Evolutionary conservation across 2,113 vertebrate genomes (phyloP).

Genomic region (Centropus unirufus): DNA sequence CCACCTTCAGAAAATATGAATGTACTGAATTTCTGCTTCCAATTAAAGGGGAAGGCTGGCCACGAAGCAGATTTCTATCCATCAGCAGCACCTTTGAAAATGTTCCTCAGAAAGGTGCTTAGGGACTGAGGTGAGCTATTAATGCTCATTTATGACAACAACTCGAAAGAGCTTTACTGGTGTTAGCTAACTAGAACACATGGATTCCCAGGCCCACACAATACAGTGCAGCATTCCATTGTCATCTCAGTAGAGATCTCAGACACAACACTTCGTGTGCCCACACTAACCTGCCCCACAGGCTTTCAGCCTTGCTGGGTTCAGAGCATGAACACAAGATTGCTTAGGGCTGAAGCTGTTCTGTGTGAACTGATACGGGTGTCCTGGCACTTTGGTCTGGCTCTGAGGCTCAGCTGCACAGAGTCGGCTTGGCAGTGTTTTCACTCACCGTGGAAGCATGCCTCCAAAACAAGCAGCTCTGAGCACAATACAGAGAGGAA

Average conservation of each 20-base stretch:
- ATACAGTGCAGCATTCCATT: fast-evolving
- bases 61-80: not conserved
- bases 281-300: not conserved
- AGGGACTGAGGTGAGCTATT: fast-evolving
- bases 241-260: not conserved
- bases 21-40: not conserved
- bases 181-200: not conserved
- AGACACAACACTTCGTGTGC: not conserved
- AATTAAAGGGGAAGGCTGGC: not conserved
- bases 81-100: not conserved
- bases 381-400: not conserved
- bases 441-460: not conserved
- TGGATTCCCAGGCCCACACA: not conserved
- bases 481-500: not conserved
- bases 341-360: not conserved
- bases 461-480: not conserved
- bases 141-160: not conserved
- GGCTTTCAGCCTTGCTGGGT: not conserved
- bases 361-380: not conserved
- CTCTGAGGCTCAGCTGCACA: not conserved
- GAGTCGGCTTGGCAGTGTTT: not conserved
- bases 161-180: not conserved
- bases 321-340: not conserved
- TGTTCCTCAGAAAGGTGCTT: not conserved
- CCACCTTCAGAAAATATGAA: not conserved